A percentile compares a stretch with the other conserved stretches of the same genome.
Conservation (phyloP, 2,888 invertebrate species). For the Prosapia bicincta region DNA sequence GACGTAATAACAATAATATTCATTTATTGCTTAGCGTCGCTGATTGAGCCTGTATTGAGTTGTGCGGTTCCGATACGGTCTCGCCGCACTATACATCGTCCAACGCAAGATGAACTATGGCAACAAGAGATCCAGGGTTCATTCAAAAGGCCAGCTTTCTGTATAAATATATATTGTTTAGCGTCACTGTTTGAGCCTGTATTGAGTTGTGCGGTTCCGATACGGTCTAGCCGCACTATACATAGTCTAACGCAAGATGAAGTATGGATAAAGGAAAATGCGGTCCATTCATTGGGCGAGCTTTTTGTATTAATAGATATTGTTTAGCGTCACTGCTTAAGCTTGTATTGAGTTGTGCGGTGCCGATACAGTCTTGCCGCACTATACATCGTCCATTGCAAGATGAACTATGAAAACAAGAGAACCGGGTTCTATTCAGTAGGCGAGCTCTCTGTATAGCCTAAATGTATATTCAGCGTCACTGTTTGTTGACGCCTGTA, state of each 20-base stretch:
- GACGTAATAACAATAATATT: neutral
- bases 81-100: neutral
- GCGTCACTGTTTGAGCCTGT: neutral
- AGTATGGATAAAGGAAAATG: no score
- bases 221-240: neutral
- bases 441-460: no score
- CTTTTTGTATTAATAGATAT: no score
- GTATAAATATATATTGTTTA: neutral
- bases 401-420: no score
- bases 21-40: neutral
- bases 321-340: neutral
- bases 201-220: neutral
- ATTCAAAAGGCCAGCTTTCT: no score
- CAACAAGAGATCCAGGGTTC: no score
- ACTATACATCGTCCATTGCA: neutral
- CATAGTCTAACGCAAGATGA: neutral
- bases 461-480: neutral
- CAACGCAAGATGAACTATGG: neutral
- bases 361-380: neutral
- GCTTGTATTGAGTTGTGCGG: neutral
- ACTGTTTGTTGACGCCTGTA: neutral
- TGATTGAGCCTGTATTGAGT: neutral
- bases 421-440: no score
- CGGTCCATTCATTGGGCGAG: no score
- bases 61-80: neutral